Conservation (phyloP, 2,113 vertebrate species). For the Corydoras sp. region DNA sequence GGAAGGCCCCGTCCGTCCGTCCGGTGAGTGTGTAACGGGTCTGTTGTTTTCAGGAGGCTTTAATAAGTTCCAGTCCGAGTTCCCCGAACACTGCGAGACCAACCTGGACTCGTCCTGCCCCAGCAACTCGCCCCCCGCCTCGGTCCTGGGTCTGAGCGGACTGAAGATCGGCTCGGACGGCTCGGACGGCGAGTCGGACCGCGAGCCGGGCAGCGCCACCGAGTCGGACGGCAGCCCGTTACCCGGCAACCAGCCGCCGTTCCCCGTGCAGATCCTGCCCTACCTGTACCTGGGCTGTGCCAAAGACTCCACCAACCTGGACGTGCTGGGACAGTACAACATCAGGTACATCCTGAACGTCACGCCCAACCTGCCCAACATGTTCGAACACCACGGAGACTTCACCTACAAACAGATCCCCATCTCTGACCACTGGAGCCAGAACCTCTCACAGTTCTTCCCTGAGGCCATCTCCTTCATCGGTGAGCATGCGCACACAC, state of each 20-base stretch:
- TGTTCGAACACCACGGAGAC: conserved; percentile 92
- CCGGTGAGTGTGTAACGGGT: neutral
- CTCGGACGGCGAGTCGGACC: conserved; percentile 91
- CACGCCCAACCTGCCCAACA: conserved; percentile 97
- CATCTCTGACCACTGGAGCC: conserved; percentile 99
- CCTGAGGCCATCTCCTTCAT: conserved; percentile 99
- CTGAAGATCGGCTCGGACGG: conserved; percentile 93
- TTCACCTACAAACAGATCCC: conserved; percentile 99
- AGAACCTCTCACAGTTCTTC: conserved; percentile 99
- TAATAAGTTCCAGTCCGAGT: conserved; percentile 94
- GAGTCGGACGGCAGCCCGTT: conserved; percentile 92
- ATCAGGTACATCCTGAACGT: conserved; percentile 99
- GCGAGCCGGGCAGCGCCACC: conserved; percentile 92
- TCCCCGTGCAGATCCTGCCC: conserved; percentile 95
- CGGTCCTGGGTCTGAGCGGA: conserved; percentile 86
- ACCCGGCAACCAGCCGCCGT: conserved; percentile 89
- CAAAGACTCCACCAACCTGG: conserved; percentile 96
- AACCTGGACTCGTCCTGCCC: conserved; percentile 87
- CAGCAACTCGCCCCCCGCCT: conserved; percentile 84
- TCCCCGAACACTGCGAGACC: conserved; percentile 93
- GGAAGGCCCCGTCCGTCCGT: neutral
- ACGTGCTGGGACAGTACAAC: conserved; percentile 91
- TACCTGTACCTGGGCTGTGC: conserved; percentile 97
- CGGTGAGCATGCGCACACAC: conserved; percentile 70
- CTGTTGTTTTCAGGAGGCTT: conserved; percentile 77